Evolutionary conservation across 2,888 invertebrate genomes (phyloP), one percentile per base, ranked within the genome.

Genomic region (Eristalis tenax): DNA sequence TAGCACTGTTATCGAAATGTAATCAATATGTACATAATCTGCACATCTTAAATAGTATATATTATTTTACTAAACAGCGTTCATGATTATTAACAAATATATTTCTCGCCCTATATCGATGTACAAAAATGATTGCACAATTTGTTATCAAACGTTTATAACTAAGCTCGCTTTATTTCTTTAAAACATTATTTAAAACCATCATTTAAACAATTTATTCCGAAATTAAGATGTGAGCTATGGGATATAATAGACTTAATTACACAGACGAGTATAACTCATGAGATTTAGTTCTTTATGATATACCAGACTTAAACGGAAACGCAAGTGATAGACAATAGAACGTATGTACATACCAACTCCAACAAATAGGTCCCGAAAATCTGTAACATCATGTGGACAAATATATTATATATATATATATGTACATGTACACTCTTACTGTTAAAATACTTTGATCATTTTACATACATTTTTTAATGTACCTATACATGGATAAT

Each of bases 81-180:
- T 35, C 35, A 71, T 35, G 26, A 50, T 50, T 61, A 65, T 18
- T 69, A 13, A 35, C 66, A 71, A 38, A 73, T 71, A 76, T 68
- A 50, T n/a, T 64, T 79, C n/a, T 40, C n/a, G 61, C 57, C 61
- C 71, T 15, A 26, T 26, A 5, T 59, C 1, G 26, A 35, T 71
- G 76, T 85, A 81, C 63, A 81, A 76, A 84, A 76, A 76, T 64
- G 56, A 71, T 32, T 80, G 70, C 75, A 66, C 40, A 40, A 26
- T 1, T 63, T 57, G 66, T 50, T 78, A 26, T 81, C 57, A 61
- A 6, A 57, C 63, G 76, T 4, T 43, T 43, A n/a, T 43, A 22
- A 63, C 63, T 76, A 80, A 76, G 65, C 56, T 76, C n/a, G 28
- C 26, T 43, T 70, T 70, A 15, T 38, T 35, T 13, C 22, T 22